Conservation (phyloP, 64 coral and sea anemone genomes). For the Porites lutea region DNA sequence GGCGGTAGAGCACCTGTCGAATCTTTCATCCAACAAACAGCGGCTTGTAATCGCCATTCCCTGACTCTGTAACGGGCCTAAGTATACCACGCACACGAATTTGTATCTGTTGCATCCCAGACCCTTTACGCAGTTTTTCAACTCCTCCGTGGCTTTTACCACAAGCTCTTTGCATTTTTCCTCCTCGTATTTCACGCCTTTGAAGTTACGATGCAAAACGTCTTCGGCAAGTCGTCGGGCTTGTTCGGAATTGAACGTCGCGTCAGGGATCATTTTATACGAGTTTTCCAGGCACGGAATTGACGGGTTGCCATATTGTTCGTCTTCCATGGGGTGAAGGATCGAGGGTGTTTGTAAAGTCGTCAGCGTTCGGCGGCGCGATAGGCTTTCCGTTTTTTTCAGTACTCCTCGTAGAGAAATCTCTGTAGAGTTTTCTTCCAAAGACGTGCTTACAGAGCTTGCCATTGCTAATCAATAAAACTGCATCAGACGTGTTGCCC, state of each 20-base stretch:
- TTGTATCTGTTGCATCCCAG: constrained; percentile 29
- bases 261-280: constrained; percentile 18
- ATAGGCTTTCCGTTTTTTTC: neutral
- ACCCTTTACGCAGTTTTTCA: constrained; percentile 4
- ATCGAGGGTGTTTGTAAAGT: neutral
- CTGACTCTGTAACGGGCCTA: neutral
- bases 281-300: constrained; percentile 5
- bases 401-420: neutral
- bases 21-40: constrained; percentile 34
- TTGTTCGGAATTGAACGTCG: neutral
- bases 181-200: constrained; percentile 9
- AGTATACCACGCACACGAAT: constrained; percentile 20
- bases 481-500: too few species aligned
- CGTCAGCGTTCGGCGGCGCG: neutral
- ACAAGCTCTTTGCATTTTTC: constrained; percentile 17
- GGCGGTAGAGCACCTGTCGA: constrained; percentile 14
- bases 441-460: neutral
- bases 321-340: neutral
- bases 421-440: neutral
- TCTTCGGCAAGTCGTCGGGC: constrained; percentile 10
- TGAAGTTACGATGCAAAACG: neutral
- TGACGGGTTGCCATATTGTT: neutral
- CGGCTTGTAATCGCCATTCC: constrained; percentile 16
- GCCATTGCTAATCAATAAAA: neutral
- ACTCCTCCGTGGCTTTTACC: constrained; percentile 1